phyloP scores from a whole-genome alignment of 2,113 vertebrate species.

The Numenius arquata region DNA sequence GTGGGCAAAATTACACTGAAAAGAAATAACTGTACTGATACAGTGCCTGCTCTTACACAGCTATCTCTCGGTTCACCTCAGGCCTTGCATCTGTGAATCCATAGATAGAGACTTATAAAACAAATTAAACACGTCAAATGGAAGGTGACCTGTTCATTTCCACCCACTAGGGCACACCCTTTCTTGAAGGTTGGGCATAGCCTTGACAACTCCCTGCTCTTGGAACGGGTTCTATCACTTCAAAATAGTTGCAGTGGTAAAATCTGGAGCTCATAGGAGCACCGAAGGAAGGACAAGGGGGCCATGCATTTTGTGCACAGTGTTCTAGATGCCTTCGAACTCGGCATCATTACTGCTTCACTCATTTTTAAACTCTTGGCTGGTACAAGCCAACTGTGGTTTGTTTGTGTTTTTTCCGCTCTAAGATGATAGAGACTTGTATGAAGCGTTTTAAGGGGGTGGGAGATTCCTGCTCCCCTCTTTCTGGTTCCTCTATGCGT shows the following conservation, averaged over 20 bases:
- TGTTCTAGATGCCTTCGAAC: not conserved
- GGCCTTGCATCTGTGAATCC: not conserved
- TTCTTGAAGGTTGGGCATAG: not conserved
- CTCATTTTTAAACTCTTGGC: not conserved
- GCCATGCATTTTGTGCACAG: accelerated
- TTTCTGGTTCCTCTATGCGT: not conserved
- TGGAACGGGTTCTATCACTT: accelerated
- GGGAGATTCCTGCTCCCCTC: not conserved
- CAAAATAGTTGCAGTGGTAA: not conserved
- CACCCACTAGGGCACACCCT: not conserved
- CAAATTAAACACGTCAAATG: not conserved
- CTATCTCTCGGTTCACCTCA: not conserved
- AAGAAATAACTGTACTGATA: not conserved
- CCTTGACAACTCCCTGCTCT: not conserved
- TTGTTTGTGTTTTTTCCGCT: not conserved
- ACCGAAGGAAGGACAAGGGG: not conserved
- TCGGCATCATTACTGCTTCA: not conserved
- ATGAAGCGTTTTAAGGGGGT: not conserved
- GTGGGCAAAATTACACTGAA: not conserved
- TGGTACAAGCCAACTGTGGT: not conserved
- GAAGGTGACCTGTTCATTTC: not conserved
- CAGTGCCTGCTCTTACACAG: not conserved
- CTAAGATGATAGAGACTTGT: not conserved
- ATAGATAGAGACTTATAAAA: not conserved
- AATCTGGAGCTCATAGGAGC: not conserved